A percentile compares a stretch with the other conserved stretches of the same genome.
These are phyloP conservation scores for Hirtodrosophila alboralis DNA, from an alignment of 2,888 invertebrate species.

Conservation along the genomic window DNA sequence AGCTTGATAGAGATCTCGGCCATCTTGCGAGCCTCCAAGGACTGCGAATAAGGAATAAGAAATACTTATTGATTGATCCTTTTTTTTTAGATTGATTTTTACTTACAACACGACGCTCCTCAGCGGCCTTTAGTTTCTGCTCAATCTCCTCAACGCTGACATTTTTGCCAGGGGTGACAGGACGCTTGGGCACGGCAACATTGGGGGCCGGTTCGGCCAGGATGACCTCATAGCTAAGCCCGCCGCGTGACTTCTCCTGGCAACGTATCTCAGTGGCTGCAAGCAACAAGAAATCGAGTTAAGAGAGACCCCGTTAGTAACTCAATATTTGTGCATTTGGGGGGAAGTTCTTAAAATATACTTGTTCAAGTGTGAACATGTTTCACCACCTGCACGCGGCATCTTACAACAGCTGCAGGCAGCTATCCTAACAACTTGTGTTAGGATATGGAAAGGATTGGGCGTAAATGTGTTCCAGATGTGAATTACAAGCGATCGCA, in stretches of 20 bases:
- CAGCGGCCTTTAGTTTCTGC: conserved; percentile 96
- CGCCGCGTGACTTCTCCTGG: conserved; percentile 96
- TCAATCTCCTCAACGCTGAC: conserved; percentile 95
- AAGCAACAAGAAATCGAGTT: conserved; percentile 8
- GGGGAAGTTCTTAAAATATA: too few relatives aligned
- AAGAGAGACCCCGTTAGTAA: conserved; percentile 39
- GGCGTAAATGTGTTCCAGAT: too few relatives aligned
- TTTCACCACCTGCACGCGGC: too few relatives aligned
- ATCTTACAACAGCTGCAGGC: too few relatives aligned
- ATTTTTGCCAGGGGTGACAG: conserved; percentile 87
- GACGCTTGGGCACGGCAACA: conserved; percentile 88
- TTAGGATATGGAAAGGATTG: too few relatives aligned
- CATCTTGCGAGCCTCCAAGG: conserved; percentile 93
- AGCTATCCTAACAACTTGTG: too few relatives aligned
- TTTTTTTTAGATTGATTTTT: not conserved
- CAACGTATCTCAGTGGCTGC: conserved; percentile 95
- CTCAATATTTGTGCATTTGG: conserved; percentile 58
- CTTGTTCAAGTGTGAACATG: too few relatives aligned
- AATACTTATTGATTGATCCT: not conserved
- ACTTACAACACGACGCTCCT: conserved; percentile 95
- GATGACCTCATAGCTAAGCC: conserved; percentile 95
- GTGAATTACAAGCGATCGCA: too few relatives aligned
- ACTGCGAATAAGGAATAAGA: too few relatives aligned
- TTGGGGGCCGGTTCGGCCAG: conserved; percentile 90
- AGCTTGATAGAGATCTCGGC: conserved; percentile 92